phyloP scores from a whole-genome alignment of 2,113 vertebrate genomes.

The Alexandromys fortis region DNA sequence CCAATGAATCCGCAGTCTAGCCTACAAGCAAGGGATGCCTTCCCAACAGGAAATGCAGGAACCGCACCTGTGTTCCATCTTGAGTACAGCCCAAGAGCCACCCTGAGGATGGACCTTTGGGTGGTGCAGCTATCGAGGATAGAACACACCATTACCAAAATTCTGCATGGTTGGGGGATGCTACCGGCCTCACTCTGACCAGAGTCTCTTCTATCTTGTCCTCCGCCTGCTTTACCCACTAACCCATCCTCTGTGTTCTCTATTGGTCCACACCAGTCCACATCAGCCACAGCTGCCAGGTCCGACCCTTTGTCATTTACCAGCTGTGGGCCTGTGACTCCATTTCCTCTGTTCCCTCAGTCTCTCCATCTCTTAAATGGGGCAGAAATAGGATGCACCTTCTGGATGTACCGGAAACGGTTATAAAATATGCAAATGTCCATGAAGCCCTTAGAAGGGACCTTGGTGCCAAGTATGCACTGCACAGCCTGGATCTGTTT shows the following conservation, averaged over 20 bases:
- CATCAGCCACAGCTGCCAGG: background rate
- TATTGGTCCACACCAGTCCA: background rate
- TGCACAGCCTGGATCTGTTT: background rate
- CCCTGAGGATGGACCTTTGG: background rate
- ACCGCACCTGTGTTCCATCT: background rate
- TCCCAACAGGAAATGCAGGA: rapidly evolving
- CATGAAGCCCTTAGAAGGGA: background rate
- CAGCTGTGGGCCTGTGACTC: background rate
- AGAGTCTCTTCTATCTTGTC: background rate
- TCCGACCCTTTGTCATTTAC: background rate
- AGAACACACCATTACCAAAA: background rate
- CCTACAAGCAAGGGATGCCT: background rate
- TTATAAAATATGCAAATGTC: background rate
- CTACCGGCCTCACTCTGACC: background rate
- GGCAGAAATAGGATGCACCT: background rate
- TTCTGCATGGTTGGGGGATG: background rate
- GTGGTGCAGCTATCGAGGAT: background rate
- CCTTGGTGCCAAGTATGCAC: background rate
- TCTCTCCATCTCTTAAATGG: background rate
- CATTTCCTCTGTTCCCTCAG: background rate
- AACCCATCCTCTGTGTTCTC: background rate
- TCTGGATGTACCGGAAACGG: background rate
- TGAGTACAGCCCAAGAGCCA: background rate
- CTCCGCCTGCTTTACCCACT: background rate
- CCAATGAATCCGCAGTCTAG: background rate